Evolutionary conservation across 2,113 vertebrate genomes (phyloP), one percentile per base, ranked within the genome.

Genomic region (Turnix velox): DNA sequence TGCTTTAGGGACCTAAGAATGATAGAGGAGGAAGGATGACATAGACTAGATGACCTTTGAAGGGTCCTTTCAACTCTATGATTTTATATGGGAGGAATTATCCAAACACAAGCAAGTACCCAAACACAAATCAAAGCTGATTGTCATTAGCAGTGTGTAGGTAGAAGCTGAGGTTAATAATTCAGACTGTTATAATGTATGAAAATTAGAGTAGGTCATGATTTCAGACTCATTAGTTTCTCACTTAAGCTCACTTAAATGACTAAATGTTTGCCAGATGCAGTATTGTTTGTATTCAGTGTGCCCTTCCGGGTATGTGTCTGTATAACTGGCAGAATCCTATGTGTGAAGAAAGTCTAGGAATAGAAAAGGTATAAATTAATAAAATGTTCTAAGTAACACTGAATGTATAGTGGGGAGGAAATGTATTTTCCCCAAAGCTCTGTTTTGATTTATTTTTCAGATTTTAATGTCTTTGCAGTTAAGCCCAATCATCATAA

Each of bases 191-290:
- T 87, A 23, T 28, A 66, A 54, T 42, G 73, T 77, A 31, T 46
- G 9, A 28, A 65, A 59, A 90, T 82, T 85, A 75, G 63, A 59
- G 31, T 37, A 71, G 27, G 74, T 90, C 55, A 48, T 61, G 10
- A 67, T 82, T 91, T 93, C 73, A 35, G 16, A 87, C 77, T 81
- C 69, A 63, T 78, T 91, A 78, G 40, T 87, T 94, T 94, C 59
- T 84, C 43, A 74, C 43, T 80, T 86, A 67, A 74, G 35, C 76
- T 90, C 71, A 62, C 54, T 73, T 88, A 59, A 77, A 58, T 81
- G 51, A 43, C 33, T 55, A 61, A 69, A 52, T 83, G 66, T 86
- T 93, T 92, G 42, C 76, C 86, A 92, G 65, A 77, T 69, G 63
- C 33, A 58, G 17, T 49, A 40, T 58, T 88, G 42, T 76, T 95